A percentile compares a stretch with the other conserved stretches of the same genome.
phyloP scores from a whole-genome alignment of 2,888 invertebrate genomes.

The Heliconius sara region DNA sequence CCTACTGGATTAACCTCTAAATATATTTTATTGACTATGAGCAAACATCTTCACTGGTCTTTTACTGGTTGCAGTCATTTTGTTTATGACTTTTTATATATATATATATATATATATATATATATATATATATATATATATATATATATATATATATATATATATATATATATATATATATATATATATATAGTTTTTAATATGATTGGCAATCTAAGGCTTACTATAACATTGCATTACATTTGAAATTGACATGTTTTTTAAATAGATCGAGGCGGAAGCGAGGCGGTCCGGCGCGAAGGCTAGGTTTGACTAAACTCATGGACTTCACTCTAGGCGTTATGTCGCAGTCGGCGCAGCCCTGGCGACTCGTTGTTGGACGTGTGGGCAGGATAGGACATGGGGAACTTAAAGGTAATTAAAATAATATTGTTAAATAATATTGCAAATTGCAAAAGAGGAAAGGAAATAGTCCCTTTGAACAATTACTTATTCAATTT shows the following conservation, averaged over 20 bases:
- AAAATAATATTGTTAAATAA: too few relatives aligned
- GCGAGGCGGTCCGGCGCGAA: conserved; percentile 94
- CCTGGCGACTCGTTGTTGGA: conserved; percentile 98
- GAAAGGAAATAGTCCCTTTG: neutral
- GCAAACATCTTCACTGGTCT: too few relatives aligned
- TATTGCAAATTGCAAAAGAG: neutral
- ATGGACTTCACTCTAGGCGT: conserved; percentile 99
- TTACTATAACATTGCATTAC: too few relatives aligned
- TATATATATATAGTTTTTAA: too few relatives aligned
- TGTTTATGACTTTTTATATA: neutral
- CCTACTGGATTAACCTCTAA: too few relatives aligned
- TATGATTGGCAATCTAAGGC: too few relatives aligned
- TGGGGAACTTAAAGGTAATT: conserved; percentile 96
- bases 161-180: too few relatives aligned
- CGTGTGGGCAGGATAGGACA: conserved; percentile 98
- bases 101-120: too few relatives aligned
- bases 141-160: too few relatives aligned
- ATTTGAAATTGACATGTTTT: neutral
- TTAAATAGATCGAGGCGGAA: conserved; percentile 87
- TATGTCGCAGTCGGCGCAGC: conserved; percentile 95
- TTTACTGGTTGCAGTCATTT: too few relatives aligned
- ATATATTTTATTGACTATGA: too few relatives aligned
- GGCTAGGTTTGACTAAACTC: conserved; percentile 94
- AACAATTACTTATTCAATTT: neutral
- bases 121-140: too few relatives aligned